Base-by-base conservation (phyloP, 53 echinoderm and acorn worm species). In the Apostichopus leukothele region DNA sequence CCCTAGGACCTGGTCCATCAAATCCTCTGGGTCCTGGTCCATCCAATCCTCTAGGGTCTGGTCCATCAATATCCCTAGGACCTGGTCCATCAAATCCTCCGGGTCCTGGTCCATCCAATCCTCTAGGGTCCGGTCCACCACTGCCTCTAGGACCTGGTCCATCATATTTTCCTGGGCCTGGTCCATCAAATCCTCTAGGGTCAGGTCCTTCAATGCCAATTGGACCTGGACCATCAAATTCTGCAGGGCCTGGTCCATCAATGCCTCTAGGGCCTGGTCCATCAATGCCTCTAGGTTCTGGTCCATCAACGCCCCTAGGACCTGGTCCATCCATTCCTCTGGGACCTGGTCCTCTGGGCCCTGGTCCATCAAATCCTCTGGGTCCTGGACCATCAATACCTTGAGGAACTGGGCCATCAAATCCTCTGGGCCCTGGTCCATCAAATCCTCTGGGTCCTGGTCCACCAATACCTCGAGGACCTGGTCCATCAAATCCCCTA, bases 1-100 rank as follows among this genome's bases (percentile, higher is more conserved):
- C 89, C 25, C 76, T 76, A 75, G 87, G 74, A 21, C 75, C 88
- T 14, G 86, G 75, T 20, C 71, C 77, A 60, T 73, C 90, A 75
- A 90, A 75, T 53, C 90, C 92, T 88, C 79, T 60, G 10, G 67
- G 39, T 20, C 61, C 76, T 14, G 89, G 92, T 11, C 90, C 93
- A 54, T 51, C 20, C 7, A 51, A 25, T 16, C 53, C 86, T 76
- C 87, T 7, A 73, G 91, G 83, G 19, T 86, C 88, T 67, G 78
- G 67, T 27, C 66, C 53, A 75, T 74, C 90, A 73, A 73, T 63
- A 8, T 75, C 89, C 53, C 76, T 76, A 83, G 88, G 85, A 14
- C 75, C 92, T 20, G 83, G 66, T 11, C 89, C 89, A 83, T 53
- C 83, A 51, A 89, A 67, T 18, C 83, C 89, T 14, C 88, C 22